Evolutionary conservation across 2,797 vertebrate species (phyloP), one percentile per base, ranked within the genome.

Genomic region (Propithecus deckenii): DNA sequence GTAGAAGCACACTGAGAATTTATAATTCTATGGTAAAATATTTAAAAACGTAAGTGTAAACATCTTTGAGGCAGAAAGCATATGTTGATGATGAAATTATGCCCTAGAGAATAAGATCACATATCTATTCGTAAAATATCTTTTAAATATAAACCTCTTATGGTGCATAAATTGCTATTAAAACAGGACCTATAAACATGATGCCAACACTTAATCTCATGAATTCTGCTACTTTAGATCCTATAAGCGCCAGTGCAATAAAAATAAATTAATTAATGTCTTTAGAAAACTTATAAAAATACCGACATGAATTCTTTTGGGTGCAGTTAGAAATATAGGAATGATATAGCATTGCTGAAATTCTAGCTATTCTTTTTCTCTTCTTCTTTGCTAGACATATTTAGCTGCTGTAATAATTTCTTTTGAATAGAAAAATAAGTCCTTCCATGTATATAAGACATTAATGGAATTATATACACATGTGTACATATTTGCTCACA

Each of bases 21-120:
- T 86, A 88, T 32, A 91, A 94, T 72, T 92, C 38, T 91, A 41
- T 78, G 32, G 41, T 10, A 95, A 96, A 90, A 87, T 84, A 79
- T 75, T 94, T 23, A 46, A 86, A 96, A 94, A 55, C 9, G 35
- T 32, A 14, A 78, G 7, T 91, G 17, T 4, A 72, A 90, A 79
- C 13, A 92, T 83, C 12, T 55, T 84, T 85, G 48, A 32, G 11
- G 7, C 11, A 75, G 32, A 87, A 85, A 76, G 5, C 32, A 89
- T 63, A 74, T 38, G 28, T 65, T 91, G 41, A 79, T n/a, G 50
- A 7, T 79, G 25, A 43, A 86, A 74, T 87, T 69, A 84, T 71
- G 2, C 32, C 67, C 57, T n/a, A 89, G 55, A 30, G 25, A 86
- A 55, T 13, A 74, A 86, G 6, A 74, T 20, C 61, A 69, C 32